These are phyloP conservation scores for Sander vitreus DNA, from an alignment of 2,113 vertebrate genomes.

Conservation along the genomic window DNA sequence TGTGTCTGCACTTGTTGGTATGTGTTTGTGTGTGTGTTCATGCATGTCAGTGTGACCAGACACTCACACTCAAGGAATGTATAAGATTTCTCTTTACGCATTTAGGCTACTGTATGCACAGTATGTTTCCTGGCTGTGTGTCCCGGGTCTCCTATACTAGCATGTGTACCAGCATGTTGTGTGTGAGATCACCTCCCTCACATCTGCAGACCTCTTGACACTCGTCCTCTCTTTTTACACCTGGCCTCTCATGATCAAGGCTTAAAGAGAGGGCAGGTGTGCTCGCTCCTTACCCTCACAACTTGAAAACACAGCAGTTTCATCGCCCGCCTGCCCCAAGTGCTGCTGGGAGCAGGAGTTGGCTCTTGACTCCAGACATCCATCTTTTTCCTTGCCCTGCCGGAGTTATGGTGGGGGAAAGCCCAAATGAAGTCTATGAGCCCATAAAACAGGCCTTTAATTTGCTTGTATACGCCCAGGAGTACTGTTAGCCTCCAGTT, in stretches of 20 bases:
- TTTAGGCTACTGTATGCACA: constrained; percentile 32
- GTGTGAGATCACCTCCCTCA: constrained; percentile 37
- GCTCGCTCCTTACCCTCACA: constrained; percentile 35
- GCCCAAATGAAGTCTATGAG: constrained; percentile 62
- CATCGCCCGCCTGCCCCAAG: constrained; percentile 33
- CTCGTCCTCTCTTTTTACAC: constrained; percentile 52
- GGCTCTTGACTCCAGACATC: constrained; percentile 43
- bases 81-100: constrained; percentile 28
- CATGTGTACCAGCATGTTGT: constrained; percentile 42
- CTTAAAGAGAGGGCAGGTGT: constrained; percentile 65
- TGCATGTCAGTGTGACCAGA: constrained; percentile 15
- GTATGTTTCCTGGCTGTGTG: neutral
- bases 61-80: constrained; percentile 43
- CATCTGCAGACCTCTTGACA: constrained; percentile 69
- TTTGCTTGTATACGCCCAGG: constrained; percentile 64
- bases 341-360: constrained; percentile 45
- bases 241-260: constrained; percentile 70
- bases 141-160: neutral
- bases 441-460: constrained; percentile 77
- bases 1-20: constrained; percentile 65
- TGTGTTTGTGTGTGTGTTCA: constrained; percentile 24
- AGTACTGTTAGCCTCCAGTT: constrained; percentile 48
- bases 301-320: constrained; percentile 63
- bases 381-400: constrained; percentile 20
- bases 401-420: constrained; percentile 57